These are phyloP conservation scores for Rhyzopertha dominica DNA, from an alignment of 1,140 invertebrate species.

Conservation along the genomic window DNA sequence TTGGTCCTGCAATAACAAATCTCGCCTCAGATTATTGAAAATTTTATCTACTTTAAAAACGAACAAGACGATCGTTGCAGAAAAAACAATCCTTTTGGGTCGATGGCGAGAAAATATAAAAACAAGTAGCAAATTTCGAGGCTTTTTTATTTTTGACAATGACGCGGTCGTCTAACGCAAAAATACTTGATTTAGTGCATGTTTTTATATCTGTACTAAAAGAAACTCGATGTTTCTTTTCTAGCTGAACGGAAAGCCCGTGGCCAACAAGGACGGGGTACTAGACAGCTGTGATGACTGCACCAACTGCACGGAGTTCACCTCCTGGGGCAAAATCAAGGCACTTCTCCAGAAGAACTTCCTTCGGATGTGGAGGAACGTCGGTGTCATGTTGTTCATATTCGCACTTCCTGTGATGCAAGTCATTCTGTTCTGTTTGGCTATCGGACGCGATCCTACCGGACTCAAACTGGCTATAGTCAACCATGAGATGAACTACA, in stretches of 20 bases:
- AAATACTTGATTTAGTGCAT: no score
- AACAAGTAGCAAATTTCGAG: no score
- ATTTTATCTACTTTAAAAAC: no score
- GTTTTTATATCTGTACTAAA: no score
- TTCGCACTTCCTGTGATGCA: slow-evolving; percentile 87
- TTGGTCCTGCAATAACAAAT: no score
- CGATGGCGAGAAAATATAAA: no score
- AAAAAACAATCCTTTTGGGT: no score
- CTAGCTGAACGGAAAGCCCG: slow-evolving; percentile 19
- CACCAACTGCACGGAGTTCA: slow-evolving; percentile 45
- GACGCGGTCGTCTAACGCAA: no score
- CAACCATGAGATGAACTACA: slow-evolving; percentile 69
- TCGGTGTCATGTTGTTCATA: slow-evolving; percentile 84
- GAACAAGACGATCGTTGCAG: no score
- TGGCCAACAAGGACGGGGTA: slow-evolving; percentile 22
- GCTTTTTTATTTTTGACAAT: no score
- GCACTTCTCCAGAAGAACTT: slow-evolving; percentile 91
- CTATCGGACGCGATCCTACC: slow-evolving; percentile 85
- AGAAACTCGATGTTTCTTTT: no score
- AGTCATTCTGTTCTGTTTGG: slow-evolving; percentile 90
- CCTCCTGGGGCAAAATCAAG: slow-evolving; percentile 40
- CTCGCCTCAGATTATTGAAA: no score
- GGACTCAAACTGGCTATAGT: slow-evolving; percentile 79
- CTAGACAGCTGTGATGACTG: slow-evolving; percentile 38
- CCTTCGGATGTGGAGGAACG: slow-evolving; percentile 84